Evolutionary conservation across 2,888 invertebrate genomes (phyloP).

Genomic region (Patella caerulea): DNA sequence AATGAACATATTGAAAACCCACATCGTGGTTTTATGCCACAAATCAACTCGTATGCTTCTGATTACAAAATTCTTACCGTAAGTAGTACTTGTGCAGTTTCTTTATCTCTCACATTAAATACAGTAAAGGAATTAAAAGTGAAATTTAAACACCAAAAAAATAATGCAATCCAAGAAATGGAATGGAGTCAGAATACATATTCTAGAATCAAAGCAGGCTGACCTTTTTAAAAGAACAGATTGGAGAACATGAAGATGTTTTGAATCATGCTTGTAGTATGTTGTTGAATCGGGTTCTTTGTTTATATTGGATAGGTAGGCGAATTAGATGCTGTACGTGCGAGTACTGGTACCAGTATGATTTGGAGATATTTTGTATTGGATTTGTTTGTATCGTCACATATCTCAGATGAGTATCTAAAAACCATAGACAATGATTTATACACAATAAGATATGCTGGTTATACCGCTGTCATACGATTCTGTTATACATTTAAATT

Average conservation of each 20-base stretch:
- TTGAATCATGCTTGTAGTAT: too few relatives aligned
- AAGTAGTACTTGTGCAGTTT: not conserved
- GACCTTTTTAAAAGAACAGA: too few relatives aligned
- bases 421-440: constrained; percentile 28
- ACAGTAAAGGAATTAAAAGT: too few relatives aligned
- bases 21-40: constrained; percentile 27
- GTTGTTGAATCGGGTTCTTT: too few relatives aligned
- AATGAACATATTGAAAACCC: constrained; percentile 34
- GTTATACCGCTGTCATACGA: constrained; percentile 29
- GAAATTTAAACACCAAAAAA: too few relatives aligned
- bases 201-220: too few relatives aligned
- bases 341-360: constrained; percentile 24
- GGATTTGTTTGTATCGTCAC: constrained; percentile 27
- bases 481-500: constrained; percentile 30
- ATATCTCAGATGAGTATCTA: constrained; percentile 25
- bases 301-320: constrained; percentile 10
- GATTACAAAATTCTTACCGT: constrained; percentile 18
- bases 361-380: constrained; percentile 29
- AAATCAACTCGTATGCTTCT: constrained; percentile 16
- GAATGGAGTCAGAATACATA: too few relatives aligned
- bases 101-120: not conserved
- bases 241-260: too few relatives aligned
- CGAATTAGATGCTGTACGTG: constrained; percentile 14
- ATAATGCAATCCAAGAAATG: too few relatives aligned
- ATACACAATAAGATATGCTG: constrained; percentile 20